Evolutionary conservation across 2,113 vertebrate species (phyloP).

Genomic region (Otocyon megalotis): DNA sequence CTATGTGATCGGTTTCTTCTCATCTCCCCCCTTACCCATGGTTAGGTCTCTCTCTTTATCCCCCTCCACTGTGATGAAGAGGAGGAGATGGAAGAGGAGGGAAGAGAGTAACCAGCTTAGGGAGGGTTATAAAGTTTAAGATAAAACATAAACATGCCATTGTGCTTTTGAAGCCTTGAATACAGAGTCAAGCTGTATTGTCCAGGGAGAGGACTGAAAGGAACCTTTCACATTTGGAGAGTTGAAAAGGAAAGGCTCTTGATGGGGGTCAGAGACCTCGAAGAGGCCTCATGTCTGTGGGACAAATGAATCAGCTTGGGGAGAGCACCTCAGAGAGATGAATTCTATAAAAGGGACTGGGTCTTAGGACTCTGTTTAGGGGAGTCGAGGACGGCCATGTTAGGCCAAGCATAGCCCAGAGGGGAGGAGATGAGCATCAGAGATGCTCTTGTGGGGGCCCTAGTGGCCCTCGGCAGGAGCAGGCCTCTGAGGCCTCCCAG

Average conservation of each 20-base stretch:
- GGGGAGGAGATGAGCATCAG: not conserved
- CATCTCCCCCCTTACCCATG: not conserved
- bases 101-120: not conserved
- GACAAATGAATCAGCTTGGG: not conserved
- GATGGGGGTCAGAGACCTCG: not conserved
- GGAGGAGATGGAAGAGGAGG: not conserved
- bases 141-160: not conserved
- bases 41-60: not conserved
- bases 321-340: not conserved
- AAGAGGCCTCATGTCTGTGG: not conserved
- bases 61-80: not conserved
- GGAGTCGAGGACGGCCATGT: not conserved
- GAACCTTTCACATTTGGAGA: not conserved
- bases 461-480: not conserved
- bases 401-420: not conserved
- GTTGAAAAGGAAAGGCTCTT: not conserved
- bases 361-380: not conserved
- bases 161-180: not conserved
- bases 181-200: not conserved
- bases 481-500: not conserved
- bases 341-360: not conserved
- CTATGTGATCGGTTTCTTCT: not conserved
- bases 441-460: not conserved
- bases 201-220: not conserved
- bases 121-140: not conserved